A percentile compares a stretch with the other conserved stretches of the same genome.
Conservation (phyloP, 2,797 vertebrate genomes). For the Psittacula derbiana region DNA sequence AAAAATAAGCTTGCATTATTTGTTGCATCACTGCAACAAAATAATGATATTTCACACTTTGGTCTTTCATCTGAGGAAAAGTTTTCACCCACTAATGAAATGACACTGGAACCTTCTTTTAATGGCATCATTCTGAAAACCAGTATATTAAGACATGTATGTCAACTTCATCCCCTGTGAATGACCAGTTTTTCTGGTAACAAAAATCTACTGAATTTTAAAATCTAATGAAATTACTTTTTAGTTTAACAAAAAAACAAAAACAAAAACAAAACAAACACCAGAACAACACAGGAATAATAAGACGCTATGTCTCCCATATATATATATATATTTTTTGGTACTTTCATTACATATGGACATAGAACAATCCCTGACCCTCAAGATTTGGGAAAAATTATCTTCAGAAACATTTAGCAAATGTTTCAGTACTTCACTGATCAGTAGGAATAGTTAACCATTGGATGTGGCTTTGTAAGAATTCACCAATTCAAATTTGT, state of each 20-base stretch:
- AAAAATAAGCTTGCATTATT: neutral
- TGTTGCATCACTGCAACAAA: neutral
- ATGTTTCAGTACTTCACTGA: neutral
- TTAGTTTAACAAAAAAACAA: neutral
- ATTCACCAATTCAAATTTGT: neutral
- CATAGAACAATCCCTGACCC: neutral
- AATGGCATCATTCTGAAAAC: neutral
- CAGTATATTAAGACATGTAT: neutral
- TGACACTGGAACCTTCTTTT: neutral
- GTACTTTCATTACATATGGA: neutral
- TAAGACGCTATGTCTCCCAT: neutral
- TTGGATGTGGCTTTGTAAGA: neutral
- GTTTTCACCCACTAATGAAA: neutral
- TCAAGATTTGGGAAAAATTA: neutral
- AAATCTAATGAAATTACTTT: neutral
- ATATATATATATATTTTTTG: neutral
- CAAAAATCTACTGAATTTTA: neutral
- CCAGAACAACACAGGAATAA: neutral
- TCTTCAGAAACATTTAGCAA: neutral
- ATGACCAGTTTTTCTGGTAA: neutral
- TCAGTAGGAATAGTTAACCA: neutral
- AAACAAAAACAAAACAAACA: no score
- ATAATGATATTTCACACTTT: neutral
- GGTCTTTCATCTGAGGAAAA: neutral
- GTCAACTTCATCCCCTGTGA: neutral